Conservation (phyloP, 92 coral and sea anemone genomes). For the Zoanthus sansibaricus region DNA sequence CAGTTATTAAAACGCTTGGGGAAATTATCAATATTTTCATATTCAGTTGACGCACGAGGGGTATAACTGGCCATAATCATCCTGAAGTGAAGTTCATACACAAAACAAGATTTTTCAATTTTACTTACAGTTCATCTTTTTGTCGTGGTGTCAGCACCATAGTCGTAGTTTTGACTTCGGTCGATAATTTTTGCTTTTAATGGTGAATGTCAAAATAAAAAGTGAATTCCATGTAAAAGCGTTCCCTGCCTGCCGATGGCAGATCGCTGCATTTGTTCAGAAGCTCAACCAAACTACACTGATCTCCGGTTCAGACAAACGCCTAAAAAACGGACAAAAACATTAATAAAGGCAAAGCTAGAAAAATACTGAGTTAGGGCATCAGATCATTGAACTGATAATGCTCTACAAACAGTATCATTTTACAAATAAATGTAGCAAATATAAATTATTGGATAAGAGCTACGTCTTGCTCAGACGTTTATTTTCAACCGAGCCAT, state of each 20-base stretch:
- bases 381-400: constrained; percentile 32
- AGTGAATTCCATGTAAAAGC: constrained; percentile 64
- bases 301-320: constrained; percentile 47
- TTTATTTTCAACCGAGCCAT: constrained; percentile 32
- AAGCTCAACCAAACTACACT: constrained; percentile 19
- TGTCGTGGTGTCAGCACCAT: constrained; percentile 99
- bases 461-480: constrained; percentile 45
- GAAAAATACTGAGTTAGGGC: constrained; percentile 6
- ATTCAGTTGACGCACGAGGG: constrained; percentile 19
- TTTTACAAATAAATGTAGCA: constrained; percentile 5
- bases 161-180: constrained; percentile 59
- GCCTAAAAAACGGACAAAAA: constrained; percentile 43
- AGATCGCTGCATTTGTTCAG: constrained; percentile 49
- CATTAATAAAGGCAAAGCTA: neutral
- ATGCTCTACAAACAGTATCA: constrained; percentile 29
- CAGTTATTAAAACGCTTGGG: constrained; percentile 17
- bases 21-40: constrained; percentile 15
- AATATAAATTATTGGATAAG: constrained; percentile 13
- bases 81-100: constrained; percentile 7
- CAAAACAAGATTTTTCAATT: neutral
- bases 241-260: constrained; percentile 61
- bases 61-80: neutral
- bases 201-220: constrained; percentile 53
- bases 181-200: constrained; percentile 45
- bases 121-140: constrained; percentile 95